These are phyloP conservation scores for Drosophila kanapiae DNA, from an alignment of 1,140 invertebrate species.

Conservation along the genomic window DNA sequence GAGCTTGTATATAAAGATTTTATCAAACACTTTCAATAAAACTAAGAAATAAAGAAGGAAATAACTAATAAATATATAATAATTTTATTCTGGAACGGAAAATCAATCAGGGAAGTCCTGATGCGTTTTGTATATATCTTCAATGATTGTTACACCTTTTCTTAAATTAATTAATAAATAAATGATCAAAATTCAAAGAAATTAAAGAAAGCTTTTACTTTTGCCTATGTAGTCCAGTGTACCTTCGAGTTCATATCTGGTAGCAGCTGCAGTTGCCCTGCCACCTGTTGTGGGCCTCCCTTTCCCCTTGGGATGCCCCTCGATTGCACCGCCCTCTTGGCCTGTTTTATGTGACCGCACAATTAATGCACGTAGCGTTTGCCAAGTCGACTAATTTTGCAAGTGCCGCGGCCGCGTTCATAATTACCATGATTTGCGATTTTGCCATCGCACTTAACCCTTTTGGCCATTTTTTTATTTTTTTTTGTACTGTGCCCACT, in stretches of 20 bases:
- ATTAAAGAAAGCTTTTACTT: not conserved
- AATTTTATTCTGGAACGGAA: too few relatives aligned
- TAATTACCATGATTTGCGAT: slow-evolving; percentile 77
- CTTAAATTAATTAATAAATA: too few relatives aligned
- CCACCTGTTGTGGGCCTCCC: slow-evolving; percentile 52
- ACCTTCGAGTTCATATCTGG: slow-evolving; percentile 45
- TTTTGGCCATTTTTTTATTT: slow-evolving; percentile 42
- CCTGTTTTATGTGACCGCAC: slow-evolving; percentile 44
- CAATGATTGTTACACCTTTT: too few relatives aligned
- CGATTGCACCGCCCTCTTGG: slow-evolving; percentile 18
- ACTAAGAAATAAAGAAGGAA: too few relatives aligned
- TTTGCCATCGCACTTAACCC: slow-evolving; percentile 65
- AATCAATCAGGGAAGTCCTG: too few relatives aligned
- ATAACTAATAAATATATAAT: too few relatives aligned
- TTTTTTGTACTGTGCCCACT: slow-evolving; percentile 10
- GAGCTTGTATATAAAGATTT: too few relatives aligned
- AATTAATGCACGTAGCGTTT: slow-evolving; percentile 67
- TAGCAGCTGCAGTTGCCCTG: slow-evolving; percentile 41
- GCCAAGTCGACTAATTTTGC: slow-evolving; percentile 68
- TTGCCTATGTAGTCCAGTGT: slow-evolving; percentile 40
- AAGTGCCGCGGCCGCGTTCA: slow-evolving; percentile 55
- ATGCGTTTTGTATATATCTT: too few relatives aligned
- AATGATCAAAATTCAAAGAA: not conserved
- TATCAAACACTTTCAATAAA: too few relatives aligned
- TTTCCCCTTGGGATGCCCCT: not conserved